Conservation (phyloP, 2,888 invertebrate genomes). For the Drosophila atripex region DNA sequence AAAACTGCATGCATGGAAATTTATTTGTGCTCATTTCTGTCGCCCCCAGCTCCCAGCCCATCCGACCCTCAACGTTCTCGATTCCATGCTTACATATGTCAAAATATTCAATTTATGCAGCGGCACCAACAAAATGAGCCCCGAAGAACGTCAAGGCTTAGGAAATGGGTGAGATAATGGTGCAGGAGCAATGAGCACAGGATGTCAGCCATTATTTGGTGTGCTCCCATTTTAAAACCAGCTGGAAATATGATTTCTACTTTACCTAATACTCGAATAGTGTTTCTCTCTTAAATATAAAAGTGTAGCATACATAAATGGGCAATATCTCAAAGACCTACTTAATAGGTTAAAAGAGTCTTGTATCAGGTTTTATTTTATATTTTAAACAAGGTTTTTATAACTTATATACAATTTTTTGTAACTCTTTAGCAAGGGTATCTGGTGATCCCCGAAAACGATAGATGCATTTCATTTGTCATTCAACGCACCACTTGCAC, state of each 20-base stretch:
- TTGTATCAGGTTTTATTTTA: not conserved
- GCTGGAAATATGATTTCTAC: not conserved
- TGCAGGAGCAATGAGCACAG: constrained; percentile 43
- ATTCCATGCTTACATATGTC: constrained; percentile 75
- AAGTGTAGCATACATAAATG: not conserved
- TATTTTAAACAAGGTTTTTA: not conserved
- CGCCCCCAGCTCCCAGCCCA: constrained; percentile 35
- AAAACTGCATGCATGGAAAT: constrained; percentile 77
- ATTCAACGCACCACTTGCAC: constrained; percentile 16
- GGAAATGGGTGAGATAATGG: constrained; percentile 13
- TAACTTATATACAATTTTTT: not conserved
- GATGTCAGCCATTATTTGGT: constrained; percentile 54
- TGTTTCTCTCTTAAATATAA: not conserved
- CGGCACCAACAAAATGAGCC: constrained; percentile 71
- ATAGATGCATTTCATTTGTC: constrained; percentile 26
- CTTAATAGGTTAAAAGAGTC: not conserved
- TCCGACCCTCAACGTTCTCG: constrained; percentile 31
- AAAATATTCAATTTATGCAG: constrained; percentile 80
- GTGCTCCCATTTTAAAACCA: constrained; percentile 15
- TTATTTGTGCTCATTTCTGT: constrained; percentile 78
- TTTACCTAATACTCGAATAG: too few relatives aligned
- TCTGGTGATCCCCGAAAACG: constrained; percentile 11
- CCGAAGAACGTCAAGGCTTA: constrained; percentile 51
- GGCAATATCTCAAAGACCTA: not conserved
- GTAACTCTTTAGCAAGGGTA: constrained; percentile 9